Conservation (phyloP, 1,140 invertebrate genomes). For the Drosophila auraria region DNA sequence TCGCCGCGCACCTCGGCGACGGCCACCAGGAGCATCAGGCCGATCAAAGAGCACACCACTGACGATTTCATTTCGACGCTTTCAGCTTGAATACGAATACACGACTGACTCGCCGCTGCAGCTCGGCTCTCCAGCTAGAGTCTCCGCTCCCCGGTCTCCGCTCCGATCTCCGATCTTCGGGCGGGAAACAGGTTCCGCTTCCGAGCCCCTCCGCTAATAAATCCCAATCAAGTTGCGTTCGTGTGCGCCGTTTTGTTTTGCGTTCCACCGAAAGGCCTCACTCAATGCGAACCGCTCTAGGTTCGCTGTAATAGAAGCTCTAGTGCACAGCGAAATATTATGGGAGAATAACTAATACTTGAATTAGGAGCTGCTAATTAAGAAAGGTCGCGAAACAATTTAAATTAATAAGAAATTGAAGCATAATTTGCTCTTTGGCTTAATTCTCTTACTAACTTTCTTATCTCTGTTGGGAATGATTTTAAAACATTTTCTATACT, state of each 20-base stretch:
- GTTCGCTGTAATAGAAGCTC: conserved; percentile 6
- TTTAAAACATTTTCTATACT: too few relatives aligned
- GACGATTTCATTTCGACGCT: conserved; percentile 55
- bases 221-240: conserved; percentile 31
- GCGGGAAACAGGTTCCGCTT: conserved; percentile 20
- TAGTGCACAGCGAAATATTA: background rate
- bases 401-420: too few relatives aligned
- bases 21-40: conserved; percentile 42
- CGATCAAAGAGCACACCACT: conserved; percentile 45
- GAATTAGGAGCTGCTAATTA: too few relatives aligned
- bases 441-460: too few relatives aligned
- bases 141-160: background rate
- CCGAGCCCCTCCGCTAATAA: background rate
- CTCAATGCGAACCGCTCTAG: conserved; percentile 31
- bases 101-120: conserved; percentile 15
- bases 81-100: conserved; percentile 15
- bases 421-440: too few relatives aligned
- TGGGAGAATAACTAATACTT: background rate
- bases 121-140: conserved; percentile 2
- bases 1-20: conserved; percentile 38
- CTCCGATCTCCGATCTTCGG: background rate
- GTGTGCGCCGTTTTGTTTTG: conserved; percentile 7
- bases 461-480: too few relatives aligned
- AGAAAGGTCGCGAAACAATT: background rate
- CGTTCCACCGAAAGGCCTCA: background rate